phyloP scores from a whole-genome alignment of 2,797 vertebrate genomes.

The Nannoperca obscura region DNA sequence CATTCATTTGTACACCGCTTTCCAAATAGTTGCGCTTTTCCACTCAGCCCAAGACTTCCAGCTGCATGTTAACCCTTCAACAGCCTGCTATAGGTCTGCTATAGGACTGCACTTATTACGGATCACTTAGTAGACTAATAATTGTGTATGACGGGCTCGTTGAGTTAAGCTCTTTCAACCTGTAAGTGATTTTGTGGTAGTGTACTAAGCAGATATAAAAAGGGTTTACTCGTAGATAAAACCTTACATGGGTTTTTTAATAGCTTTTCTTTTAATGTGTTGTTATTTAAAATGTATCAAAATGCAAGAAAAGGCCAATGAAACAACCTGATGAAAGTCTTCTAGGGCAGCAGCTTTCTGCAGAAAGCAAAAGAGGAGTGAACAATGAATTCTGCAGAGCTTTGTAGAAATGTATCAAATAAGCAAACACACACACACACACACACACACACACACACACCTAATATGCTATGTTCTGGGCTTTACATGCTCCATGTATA shows the following conservation, averaged over 20 bases:
- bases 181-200: not conserved
- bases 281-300: not conserved
- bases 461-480: not conserved
- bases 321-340: not conserved
- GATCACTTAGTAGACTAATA: not conserved
- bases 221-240: not conserved
- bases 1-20: constrained; percentile 83
- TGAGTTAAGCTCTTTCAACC: not conserved
- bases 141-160: too few relatives aligned
- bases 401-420: not conserved
- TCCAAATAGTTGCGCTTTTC: constrained; percentile 84
- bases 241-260: not conserved
- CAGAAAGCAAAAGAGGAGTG: not conserved
- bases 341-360: not conserved
- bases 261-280: not conserved
- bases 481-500: not conserved
- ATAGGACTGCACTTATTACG: not conserved
- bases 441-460: not conserved
- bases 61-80: constrained; percentile 76
- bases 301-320: not conserved
- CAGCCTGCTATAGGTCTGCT: not conserved
- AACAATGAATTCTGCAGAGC: not conserved
- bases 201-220: not conserved
- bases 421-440: not conserved
- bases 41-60: constrained; percentile 76